phyloP scores from a whole-genome alignment of 2,113 vertebrate species.

The Salvelinus sp. region DNA sequence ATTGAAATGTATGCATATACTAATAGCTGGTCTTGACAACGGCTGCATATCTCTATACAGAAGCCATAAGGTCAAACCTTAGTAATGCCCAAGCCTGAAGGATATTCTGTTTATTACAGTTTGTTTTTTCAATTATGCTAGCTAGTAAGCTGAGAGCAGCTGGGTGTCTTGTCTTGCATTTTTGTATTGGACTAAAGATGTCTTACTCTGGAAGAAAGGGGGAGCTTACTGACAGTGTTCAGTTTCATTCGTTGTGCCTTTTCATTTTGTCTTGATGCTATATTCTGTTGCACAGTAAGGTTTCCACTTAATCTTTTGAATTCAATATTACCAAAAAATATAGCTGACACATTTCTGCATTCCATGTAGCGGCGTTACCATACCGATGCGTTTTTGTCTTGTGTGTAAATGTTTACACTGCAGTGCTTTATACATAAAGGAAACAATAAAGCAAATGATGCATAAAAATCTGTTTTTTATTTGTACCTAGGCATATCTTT shows the following conservation, averaged over 20 bases:
- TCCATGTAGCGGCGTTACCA: constrained; percentile 64
- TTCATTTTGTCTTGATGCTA: constrained; percentile 30
- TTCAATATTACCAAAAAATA: constrained; percentile 57
- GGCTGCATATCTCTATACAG: constrained; percentile 49
- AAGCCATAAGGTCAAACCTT: constrained; percentile 46
- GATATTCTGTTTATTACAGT: constrained; percentile 26
- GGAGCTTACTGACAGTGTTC: constrained; percentile 43
- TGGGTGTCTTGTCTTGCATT: constrained; percentile 31
- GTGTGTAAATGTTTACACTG: constrained; percentile 73
- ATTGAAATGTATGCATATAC: constrained; percentile 41
- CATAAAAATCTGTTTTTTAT: constrained; percentile 33
- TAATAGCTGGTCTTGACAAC: constrained; percentile 44
- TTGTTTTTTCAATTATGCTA: constrained; percentile 36
- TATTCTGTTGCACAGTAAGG: constrained; percentile 33
- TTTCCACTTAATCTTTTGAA: constrained; percentile 46
- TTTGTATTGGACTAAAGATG: constrained; percentile 18
- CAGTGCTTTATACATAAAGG: constrained; percentile 73
- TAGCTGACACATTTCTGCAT: constrained; percentile 49
- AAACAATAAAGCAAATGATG: constrained; percentile 66
- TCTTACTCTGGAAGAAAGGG: constrained; percentile 21
- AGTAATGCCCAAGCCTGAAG: constrained; percentile 25
- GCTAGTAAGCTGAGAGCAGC: constrained; percentile 38
- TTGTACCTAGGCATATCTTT: not conserved
- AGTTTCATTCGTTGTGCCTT: constrained; percentile 55
- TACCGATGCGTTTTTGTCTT: constrained; percentile 68